Evolutionary conservation across 2,888 invertebrate species (phyloP), one percentile per base, ranked within the genome.

Genomic region (Eupithecia tripunctaria): DNA sequence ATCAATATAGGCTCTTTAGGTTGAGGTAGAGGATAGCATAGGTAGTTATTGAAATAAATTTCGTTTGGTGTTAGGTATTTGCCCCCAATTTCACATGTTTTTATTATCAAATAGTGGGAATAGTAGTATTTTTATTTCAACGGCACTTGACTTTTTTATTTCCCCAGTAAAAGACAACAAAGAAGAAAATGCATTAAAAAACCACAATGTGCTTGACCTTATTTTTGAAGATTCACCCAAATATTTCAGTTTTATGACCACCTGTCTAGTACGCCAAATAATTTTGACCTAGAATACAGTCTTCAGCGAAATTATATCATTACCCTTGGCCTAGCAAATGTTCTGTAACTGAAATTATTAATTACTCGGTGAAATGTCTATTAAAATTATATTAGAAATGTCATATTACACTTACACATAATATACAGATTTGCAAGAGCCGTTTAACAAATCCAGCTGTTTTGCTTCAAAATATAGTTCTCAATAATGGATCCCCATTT

Each of bases 321-420:
- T 76, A 68, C 59, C 77, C 73, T 77, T 75, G 74, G 56, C 18
- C 32, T 29, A 21, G 25, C 59, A 41, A 70, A 69, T 69, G 21
- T 71, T 68, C 66, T 67, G 69, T 66, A 69, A 60, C 68, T 27
- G 56, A 73, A 69, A 72, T 70, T 67, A 74, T 79, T 76, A 68
- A 74, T 71, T 68, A 60, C 51, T 66, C 64, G 59, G 59, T 67
- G 75, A 73, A 79, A 74, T 70, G 64, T 70, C 66, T 56, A 56
- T 56, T 12, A 56, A 56, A 56, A 56, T 56, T n/a, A 12, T 25
- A 25, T 25, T 56, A 56, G 12, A 12, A 5, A 21, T 14, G 1
- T 25, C 12, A 25, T 12, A 56, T 25, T 56, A 2, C 8, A 60
- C 15, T 4, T 29, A 60, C n/a, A 47, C 2, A 2, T 8, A 8